These are phyloP conservation scores for Taphrorychus bicolor DNA, from an alignment of 2,888 invertebrate species.

Conservation along the genomic window DNA sequence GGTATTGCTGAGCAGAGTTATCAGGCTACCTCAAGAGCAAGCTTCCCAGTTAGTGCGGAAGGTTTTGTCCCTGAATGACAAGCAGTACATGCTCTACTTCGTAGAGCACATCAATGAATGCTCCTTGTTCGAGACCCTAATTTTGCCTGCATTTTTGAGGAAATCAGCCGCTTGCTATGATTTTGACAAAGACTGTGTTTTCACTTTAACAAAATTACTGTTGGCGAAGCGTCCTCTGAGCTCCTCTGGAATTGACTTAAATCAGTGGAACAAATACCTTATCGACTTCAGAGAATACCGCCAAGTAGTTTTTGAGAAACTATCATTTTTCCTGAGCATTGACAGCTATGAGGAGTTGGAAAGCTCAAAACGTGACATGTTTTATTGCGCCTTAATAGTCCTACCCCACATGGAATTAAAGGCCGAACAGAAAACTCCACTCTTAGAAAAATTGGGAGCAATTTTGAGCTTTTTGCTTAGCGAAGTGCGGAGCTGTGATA, in stretches of 20 bases:
- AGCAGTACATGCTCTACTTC: conserved; percentile 68
- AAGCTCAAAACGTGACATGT: conserved; percentile 52
- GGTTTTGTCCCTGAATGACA: conserved; percentile 65
- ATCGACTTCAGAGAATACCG: conserved; percentile 63
- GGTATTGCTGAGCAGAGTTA: conserved; percentile 67
- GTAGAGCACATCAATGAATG: conserved; percentile 71
- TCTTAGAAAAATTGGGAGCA: not conserved
- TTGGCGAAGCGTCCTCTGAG: conserved; percentile 71
- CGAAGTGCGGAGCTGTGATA: not conserved
- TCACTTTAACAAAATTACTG: conserved; percentile 71
- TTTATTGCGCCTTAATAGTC: conserved; percentile 64
- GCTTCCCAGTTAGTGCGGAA: conserved; percentile 73
- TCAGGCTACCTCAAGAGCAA: conserved; percentile 75
- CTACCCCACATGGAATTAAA: conserved; percentile 63
- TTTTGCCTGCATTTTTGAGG: conserved; percentile 72
- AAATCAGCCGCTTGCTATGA: conserved; percentile 64
- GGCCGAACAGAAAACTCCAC: conserved; percentile 10
- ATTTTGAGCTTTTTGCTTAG: not conserved
- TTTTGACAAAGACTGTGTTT: conserved; percentile 65
- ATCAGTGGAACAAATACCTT: conserved; percentile 72
- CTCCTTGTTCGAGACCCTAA: conserved; percentile 74
- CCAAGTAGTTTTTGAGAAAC: conserved; percentile 57
- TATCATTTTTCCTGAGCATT: conserved; percentile 52
- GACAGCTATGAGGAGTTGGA: conserved; percentile 54
- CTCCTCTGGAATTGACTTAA: conserved; percentile 66